phyloP scores from a whole-genome alignment of 2,888 invertebrate genomes.

The Oasisia sp. region DNA sequence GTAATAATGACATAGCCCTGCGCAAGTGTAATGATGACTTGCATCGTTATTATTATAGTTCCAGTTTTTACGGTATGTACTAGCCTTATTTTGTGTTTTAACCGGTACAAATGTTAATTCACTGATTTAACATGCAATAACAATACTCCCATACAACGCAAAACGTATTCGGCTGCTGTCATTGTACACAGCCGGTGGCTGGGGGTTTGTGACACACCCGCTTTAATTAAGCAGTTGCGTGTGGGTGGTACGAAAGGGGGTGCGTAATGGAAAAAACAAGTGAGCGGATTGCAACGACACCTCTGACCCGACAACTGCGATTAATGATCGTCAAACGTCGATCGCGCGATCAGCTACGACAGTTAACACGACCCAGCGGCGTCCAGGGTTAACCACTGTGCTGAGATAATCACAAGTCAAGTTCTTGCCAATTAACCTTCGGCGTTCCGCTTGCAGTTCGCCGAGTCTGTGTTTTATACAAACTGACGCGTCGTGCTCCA shows the following conservation, averaged over 20 bases:
- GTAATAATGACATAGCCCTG: not conserved
- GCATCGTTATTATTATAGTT: too few relatives aligned
- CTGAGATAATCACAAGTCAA: not conserved
- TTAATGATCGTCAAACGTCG: constrained; percentile 9
- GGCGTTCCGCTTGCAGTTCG: not conserved
- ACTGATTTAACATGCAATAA: not conserved
- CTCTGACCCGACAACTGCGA: not conserved
- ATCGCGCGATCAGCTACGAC: not conserved
- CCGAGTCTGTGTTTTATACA: not conserved
- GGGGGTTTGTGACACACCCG: not conserved
- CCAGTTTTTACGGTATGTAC: too few relatives aligned
- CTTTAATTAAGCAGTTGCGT: not conserved
- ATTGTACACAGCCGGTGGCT: not conserved
- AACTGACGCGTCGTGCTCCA: constrained; percentile 10
- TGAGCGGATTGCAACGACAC: not conserved
- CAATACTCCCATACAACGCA: not conserved
- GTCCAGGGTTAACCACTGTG: not conserved
- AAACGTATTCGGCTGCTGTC: too few relatives aligned
- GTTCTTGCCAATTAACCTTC: constrained; percentile 6
- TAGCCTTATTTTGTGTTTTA: too few relatives aligned
- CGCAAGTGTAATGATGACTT: not conserved
- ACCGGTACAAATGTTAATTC: not conserved
- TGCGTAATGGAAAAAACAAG: not conserved
- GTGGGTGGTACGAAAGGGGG: not conserved
- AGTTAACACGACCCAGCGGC: not conserved